Base-by-base conservation (phyloP, 1,140 invertebrate genomes). In the Tyrophagus putrescentiae region DNA sequence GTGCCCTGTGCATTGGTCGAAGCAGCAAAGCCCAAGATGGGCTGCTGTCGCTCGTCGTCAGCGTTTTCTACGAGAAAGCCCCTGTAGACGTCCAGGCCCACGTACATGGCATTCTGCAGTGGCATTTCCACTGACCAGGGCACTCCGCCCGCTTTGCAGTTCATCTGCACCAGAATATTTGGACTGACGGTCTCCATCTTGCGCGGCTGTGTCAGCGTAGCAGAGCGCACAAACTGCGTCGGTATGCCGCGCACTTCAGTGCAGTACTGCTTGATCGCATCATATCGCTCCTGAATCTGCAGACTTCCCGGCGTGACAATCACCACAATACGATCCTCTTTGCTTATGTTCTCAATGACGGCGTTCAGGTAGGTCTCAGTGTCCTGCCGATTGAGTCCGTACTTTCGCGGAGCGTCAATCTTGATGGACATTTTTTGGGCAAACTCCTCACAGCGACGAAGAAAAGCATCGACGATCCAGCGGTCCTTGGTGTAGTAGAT, bases 91-190 rank as follows among this genome's bases (percentile, higher is more conserved):
- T 96, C 92, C 23, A 95, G 83, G 18, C 92, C 92, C 65, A 85
- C 78, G 1, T 95, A 77, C 91, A 94, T 93, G 0, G 84, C 58
- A 62, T 65, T 67, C 66, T 74, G 70, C 3, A 87, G 75, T 1
- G 91, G 92, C 61, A 93, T 87, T 36, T 78, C 72, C 0, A 95
- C 74, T 1, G 78, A 76, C 92, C 93, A 98, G 6, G 95, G 71
- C 1, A 86, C 82, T 5, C 93, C 93, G 25, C 93, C 93, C 4
- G 97, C 70, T 75, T 98, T 97, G 68, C 89, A 93, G 69, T 93
- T 95, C 44, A 97, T 92, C 75, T 97, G 93, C n/a, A 97, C 71
- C 0, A 84, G 78, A 54, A 98, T 87, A 75, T 96, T 97, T 69
- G 88, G 84, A 0, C 82, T 80, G 29, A 96, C 80, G 6, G 80